A percentile compares a stretch with the other conserved stretches of the same genome.
Evolutionary conservation across 2,797 vertebrate genomes (phyloP).

Genomic region (Hydrocynus forskahlii): DNA sequence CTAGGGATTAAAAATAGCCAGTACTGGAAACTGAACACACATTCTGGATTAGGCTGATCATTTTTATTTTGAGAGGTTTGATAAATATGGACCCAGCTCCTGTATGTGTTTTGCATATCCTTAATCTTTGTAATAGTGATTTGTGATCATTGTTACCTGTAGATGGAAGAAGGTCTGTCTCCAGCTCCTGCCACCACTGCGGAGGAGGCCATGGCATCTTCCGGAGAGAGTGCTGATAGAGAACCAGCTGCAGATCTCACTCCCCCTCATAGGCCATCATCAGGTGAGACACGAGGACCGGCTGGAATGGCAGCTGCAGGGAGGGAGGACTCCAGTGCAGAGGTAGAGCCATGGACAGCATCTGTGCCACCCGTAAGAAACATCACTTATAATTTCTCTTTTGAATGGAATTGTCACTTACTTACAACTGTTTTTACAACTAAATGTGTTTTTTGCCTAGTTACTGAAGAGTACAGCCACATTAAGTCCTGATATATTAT

Average conservation of each 20-base stretch:
- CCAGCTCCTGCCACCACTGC: conserved; percentile 89
- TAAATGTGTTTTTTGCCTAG: too few relatives aligned
- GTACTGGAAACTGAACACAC: too few relatives aligned
- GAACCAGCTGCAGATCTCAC: conserved; percentile 63
- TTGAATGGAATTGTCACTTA: too few relatives aligned
- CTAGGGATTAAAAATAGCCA: too few relatives aligned
- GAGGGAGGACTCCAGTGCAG: conserved; percentile 75
- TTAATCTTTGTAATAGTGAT: background rate
- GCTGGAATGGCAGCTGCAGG: conserved; percentile 68
- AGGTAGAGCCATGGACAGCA: conserved; percentile 87
- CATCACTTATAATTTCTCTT: background rate
- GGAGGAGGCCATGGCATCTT: conserved; percentile 86
- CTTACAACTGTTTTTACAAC: background rate
- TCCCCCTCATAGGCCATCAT: conserved; percentile 62
- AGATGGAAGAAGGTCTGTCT: conserved; percentile 81
- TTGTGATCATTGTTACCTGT: background rate
- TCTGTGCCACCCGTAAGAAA: conserved; percentile 84
- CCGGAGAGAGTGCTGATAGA: conserved; percentile 68
- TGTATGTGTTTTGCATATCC: background rate
- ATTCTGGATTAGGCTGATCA: background rate
- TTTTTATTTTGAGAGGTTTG: background rate
- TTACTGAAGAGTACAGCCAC: background rate
- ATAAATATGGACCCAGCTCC: background rate
- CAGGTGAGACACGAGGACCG: conserved; percentile 70
- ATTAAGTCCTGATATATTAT: background rate